Conservation (phyloP, 2,797 vertebrate species). For the Rachycentron canadum region DNA sequence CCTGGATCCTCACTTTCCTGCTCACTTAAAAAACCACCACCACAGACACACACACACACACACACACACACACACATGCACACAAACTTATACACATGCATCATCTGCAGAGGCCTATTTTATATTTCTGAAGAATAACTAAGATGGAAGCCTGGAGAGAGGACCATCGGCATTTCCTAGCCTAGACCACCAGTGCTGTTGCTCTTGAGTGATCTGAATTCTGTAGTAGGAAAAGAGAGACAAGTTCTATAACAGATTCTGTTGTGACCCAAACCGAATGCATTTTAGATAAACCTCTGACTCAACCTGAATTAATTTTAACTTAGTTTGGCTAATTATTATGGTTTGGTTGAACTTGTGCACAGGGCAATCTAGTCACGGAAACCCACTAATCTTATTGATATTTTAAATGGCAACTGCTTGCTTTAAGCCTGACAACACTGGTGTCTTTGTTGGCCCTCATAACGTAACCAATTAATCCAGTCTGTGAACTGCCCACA, state of each 20-base stretch:
- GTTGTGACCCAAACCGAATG: constrained; percentile 29
- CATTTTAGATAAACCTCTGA: constrained; percentile 23
- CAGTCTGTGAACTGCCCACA: constrained; percentile 37
- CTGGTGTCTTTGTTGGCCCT: constrained; percentile 50
- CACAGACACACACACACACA: not conserved
- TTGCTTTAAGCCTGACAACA: constrained; percentile 27
- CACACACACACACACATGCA: not conserved
- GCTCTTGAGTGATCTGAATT: constrained; percentile 44
- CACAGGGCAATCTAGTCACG: constrained; percentile 41
- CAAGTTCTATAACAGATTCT: constrained; percentile 29
- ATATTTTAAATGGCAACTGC: constrained; percentile 52
- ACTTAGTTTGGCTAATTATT: constrained; percentile 52
- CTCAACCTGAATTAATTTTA: constrained; percentile 43
- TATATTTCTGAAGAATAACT: constrained; percentile 62
- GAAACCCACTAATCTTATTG: constrained; percentile 54
- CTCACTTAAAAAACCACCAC: constrained; percentile 11
- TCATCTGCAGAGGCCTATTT: constrained; percentile 55
- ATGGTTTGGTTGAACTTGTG: constrained; percentile 42
- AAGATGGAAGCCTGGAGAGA: constrained; percentile 37
- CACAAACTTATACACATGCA: not conserved
- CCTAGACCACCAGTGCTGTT: constrained; percentile 53
- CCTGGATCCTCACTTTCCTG: constrained; percentile 55
- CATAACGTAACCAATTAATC: constrained; percentile 44
- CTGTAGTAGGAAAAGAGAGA: constrained; percentile 32
- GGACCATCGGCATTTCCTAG: constrained; percentile 46